phyloP scores from a whole-genome alignment of 2,888 invertebrate genomes.

The Parochlus steinenii region DNA sequence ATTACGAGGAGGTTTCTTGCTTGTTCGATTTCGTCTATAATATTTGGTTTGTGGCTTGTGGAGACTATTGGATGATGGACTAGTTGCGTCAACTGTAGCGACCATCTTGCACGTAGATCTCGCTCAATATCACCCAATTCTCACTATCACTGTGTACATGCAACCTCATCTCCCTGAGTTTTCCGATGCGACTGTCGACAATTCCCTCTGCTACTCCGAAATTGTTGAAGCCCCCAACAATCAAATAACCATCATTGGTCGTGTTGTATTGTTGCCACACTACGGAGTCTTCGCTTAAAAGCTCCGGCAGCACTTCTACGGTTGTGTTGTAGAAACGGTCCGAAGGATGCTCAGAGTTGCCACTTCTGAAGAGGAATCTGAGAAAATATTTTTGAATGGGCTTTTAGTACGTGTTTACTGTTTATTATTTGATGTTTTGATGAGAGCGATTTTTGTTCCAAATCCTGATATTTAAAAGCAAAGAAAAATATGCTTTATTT shows the following conservation, averaged over 20 bases:
- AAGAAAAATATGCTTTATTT: no score
- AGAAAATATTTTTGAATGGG: conserved; percentile 17
- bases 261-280: conserved; percentile 39
- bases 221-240: conserved; percentile 60
- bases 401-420: no score
- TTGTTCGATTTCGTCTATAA: no score
- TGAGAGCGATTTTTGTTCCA: no score
- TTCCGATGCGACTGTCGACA: conserved; percentile 46
- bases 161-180: conserved; percentile 54
- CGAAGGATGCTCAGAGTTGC: conserved; percentile 75
- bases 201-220: conserved; percentile 65
- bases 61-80: no score
- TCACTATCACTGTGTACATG: conserved; percentile 62
- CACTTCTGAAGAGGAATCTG: conserved; percentile 71
- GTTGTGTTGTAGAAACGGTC: conserved; percentile 79
- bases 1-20: no score
- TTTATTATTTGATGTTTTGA: no score
- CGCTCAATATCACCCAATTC: conserved; percentile 83
- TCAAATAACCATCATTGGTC: conserved; percentile 49
- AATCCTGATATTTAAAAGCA: no score
- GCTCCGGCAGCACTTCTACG: conserved; percentile 56
- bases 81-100: no score
- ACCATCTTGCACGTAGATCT: no score
- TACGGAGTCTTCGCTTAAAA: conserved; percentile 27
- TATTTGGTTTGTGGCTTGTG: no score